Evolutionary conservation across 2,797 vertebrate genomes (phyloP), one percentile per base, ranked within the genome.

Genomic region (Diplodus sargus): DNA sequence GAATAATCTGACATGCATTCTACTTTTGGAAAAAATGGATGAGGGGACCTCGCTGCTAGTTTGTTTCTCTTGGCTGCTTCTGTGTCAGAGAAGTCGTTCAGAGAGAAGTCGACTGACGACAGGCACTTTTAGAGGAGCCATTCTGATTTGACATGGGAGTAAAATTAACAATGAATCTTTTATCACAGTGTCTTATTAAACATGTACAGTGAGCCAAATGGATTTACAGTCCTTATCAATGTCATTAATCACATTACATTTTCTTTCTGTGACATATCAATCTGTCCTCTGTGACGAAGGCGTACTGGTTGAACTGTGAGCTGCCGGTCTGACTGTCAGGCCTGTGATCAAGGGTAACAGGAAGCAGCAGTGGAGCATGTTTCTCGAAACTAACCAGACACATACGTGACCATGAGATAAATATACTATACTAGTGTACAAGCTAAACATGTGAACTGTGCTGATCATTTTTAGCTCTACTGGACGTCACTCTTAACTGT

Each of bases 61-160:
- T 48, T 59, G n/a, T 69, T 66, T 70, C 10, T 69, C 43, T 51
- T 71, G 73, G 54, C 34, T 74, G 28, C 28, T 11, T 30, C 28
- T 42, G n/a, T 53, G 39, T 17, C 13, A 22, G 20, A 51, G 39
- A 43, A 45, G 15, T 16, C 25, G 11, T 48, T 49, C 11, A 23
- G 25, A 30, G 60, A n/a, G 20, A 51, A 49, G 16, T 23, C 66
- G 10, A 51, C 13, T 42, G 30, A 20, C n/a, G 14, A 25, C 2
- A n/a, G 25, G 52, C 52, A 3, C 39, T 34, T 20, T 5, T 25
- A 2, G 4, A 5, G 9, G 30, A 17, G 16, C 70, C 30, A 2
- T 28, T 14, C 3, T 52, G 14, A 28, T 3, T 45, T 17, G 0
- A 17, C 4, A 7, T 15, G 30, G 10, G 39, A n/a, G 52, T 22